phyloP scores from a whole-genome alignment of 1,140 invertebrate species.

The Drosophila tropicalis region DNA sequence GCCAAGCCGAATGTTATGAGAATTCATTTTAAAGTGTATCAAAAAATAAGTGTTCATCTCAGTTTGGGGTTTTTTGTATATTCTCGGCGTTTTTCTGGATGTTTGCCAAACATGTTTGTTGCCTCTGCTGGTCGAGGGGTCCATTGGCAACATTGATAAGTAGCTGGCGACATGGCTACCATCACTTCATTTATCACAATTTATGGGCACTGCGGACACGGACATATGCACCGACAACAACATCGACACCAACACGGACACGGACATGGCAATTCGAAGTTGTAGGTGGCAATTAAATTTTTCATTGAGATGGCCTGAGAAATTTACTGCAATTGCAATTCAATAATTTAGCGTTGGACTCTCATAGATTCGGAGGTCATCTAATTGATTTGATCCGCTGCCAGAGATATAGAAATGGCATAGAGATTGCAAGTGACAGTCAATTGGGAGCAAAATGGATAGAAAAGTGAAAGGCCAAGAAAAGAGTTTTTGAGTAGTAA shows the following conservation, averaged over 20 bases:
- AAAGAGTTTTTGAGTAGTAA: conserved; percentile 7
- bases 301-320: conserved; percentile 19
- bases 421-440: conserved; percentile 24
- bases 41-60: conserved; percentile 43
- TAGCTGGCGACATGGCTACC: conserved; percentile 69
- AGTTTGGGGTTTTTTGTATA: neutral
- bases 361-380: conserved; percentile 21
- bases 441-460: too few species aligned
- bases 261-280: conserved; percentile 48
- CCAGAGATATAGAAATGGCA: conserved; percentile 15
- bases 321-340: neutral
- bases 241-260: neutral
- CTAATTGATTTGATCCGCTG: conserved; percentile 46
- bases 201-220: conserved; percentile 58
- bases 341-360: conserved; percentile 25
- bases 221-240: conserved; percentile 11
- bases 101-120: conserved; percentile 60
- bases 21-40: conserved; percentile 27
- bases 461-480: conserved; percentile 4
- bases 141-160: conserved; percentile 69
- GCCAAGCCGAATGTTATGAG: neutral
- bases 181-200: conserved; percentile 77
- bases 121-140: conserved; percentile 25
- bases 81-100: conserved; percentile 38
- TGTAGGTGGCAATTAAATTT: conserved; percentile 39